A percentile compares a stretch with the other conserved stretches of the same genome.
phyloP scores from a whole-genome alignment of 2,113 vertebrate genomes.

The Pelodiscus sinensis region DNA sequence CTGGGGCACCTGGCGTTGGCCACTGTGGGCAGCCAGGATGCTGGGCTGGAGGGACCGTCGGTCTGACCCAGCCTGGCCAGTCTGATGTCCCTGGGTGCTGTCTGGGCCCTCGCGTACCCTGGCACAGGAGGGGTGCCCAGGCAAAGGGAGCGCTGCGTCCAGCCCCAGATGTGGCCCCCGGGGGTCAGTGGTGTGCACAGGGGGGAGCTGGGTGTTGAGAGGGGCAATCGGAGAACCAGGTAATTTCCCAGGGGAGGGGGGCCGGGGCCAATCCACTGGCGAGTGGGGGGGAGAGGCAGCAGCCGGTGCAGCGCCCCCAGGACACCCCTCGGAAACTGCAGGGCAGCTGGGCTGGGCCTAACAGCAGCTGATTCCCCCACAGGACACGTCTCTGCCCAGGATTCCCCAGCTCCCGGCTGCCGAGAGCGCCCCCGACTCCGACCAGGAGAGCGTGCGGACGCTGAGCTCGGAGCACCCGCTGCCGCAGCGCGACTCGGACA shows the following conservation, averaged over 20 bases:
- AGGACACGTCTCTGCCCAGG: conserved; percentile 84
- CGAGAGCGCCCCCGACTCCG: conserved; percentile 78
- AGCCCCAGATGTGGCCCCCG: neutral
- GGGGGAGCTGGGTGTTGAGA: neutral
- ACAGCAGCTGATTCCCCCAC: neutral
- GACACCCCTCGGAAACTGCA: neutral
- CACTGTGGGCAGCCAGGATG: too few relatives aligned
- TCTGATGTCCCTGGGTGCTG: neutral
- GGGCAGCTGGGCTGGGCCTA: neutral
- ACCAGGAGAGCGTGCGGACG: conserved; percentile 82
- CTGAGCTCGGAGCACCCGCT: conserved; percentile 72
- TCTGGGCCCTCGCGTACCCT: neutral
- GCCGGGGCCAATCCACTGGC: neutral
- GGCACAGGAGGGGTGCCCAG: neutral
- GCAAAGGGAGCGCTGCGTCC: conserved; percentile 42
- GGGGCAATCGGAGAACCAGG: neutral
- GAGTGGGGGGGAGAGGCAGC: neutral
- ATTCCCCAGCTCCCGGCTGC: conserved; percentile 69
- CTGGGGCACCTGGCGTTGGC: too few relatives aligned
- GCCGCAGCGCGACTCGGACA: conserved; percentile 57
- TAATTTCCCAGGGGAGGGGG: neutral
- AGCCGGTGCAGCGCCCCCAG: neutral
- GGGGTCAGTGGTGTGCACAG: neutral
- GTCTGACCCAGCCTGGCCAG: too few relatives aligned
- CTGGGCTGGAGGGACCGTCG: too few relatives aligned